Evolutionary conservation across 2,797 vertebrate genomes (phyloP).

Genomic region (Coregonus ussuriensis): DNA sequence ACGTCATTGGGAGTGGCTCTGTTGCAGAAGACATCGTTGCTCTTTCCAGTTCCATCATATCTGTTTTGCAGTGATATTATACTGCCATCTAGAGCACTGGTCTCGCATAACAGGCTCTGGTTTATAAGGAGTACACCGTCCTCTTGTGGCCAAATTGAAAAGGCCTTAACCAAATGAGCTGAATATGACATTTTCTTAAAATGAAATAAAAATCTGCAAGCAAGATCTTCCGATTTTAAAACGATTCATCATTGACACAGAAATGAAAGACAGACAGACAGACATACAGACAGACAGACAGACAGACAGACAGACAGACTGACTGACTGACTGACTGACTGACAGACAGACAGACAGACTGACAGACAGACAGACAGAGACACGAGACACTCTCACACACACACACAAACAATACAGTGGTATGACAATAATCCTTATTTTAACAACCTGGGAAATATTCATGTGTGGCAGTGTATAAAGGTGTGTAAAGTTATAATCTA

Average conservation of each 20-base stretch:
- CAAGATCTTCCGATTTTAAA: neutral
- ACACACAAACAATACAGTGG: no score
- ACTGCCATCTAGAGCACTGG: neutral
- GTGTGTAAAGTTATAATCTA: no score
- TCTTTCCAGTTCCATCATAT: neutral
- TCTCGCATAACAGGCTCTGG: neutral
- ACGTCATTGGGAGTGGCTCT: neutral
- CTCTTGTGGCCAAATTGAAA: neutral
- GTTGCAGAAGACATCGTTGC: neutral
- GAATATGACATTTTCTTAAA: neutral
- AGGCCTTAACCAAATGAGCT: neutral
- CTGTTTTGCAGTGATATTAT: neutral
- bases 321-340: no score
- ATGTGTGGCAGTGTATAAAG: no score
- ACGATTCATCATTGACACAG: neutral
- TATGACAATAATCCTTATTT: no score
- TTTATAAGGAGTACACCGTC: neutral
- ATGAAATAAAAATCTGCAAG: neutral
- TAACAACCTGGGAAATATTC: no score
- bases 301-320: no score
- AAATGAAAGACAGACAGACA: neutral
- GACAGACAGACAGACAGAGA: no score
- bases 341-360: no score
- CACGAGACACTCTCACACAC: no score
- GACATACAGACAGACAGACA: no score